A percentile compares a stretch with the other conserved stretches of the same genome.
Conservation (phyloP, 2,888 invertebrate genomes). For the Xestia xanthographa region DNA sequence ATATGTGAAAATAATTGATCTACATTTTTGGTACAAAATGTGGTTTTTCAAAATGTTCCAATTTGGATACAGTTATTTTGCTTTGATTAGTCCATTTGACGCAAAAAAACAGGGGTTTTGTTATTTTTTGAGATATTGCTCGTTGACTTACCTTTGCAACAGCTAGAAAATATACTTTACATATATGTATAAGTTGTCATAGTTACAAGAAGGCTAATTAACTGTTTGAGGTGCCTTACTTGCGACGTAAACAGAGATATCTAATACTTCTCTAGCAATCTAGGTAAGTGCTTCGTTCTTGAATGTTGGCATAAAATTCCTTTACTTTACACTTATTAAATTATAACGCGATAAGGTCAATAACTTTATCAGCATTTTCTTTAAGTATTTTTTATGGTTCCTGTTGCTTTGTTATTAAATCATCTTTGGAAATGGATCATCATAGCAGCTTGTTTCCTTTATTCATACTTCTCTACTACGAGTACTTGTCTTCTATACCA, state of each 20-base stretch:
- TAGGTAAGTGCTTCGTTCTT: constrained; percentile 49
- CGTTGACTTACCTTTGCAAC: neutral
- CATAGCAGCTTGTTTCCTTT: neutral
- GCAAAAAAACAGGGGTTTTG: neutral
- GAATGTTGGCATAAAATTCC: constrained; percentile 32
- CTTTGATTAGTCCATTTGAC: neutral
- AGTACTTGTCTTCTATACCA: neutral
- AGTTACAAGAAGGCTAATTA: constrained; percentile 39
- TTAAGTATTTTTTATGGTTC: neutral
- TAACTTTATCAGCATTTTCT: neutral
- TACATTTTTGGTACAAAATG: neutral
- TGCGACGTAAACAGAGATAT: constrained; percentile 36
- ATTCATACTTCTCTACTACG: neutral
- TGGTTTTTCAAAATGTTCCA: neutral
- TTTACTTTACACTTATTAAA: constrained; percentile 39
- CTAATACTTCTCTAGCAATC: constrained; percentile 37
- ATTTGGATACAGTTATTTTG: neutral
- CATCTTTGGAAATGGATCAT: neutral
- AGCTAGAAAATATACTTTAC: neutral
- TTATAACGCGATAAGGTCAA: constrained; percentile 28
- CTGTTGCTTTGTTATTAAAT: neutral
- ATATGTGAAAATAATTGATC: too few species aligned
- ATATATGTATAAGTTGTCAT: constrained; percentile 1
- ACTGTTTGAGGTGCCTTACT: constrained; percentile 31
- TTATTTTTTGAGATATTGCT: neutral